A percentile compares a stretch with the other conserved stretches of the same genome.
These are phyloP conservation scores for Tipula helvola DNA, from an alignment of 2,888 invertebrate species.

Conservation along the genomic window DNA sequence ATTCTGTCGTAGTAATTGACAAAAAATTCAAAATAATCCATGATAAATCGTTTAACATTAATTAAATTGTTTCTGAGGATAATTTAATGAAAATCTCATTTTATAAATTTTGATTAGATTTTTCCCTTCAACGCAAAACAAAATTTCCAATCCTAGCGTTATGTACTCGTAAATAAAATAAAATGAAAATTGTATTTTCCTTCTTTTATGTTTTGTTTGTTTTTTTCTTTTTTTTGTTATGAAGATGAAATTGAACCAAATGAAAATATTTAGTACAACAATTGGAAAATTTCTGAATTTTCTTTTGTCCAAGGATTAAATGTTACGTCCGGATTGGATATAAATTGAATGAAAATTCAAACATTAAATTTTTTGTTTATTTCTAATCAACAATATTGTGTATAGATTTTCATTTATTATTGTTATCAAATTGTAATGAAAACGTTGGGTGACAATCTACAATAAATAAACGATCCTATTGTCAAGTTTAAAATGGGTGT, in stretches of 20 bases:
- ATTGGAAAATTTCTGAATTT: not conserved
- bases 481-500: not conserved
- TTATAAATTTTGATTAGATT: not conserved
- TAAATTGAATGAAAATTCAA: not conserved
- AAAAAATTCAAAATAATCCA: not conserved
- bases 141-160: not conserved
- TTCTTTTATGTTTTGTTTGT: not conserved
- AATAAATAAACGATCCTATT: not conserved
- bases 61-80: not conserved
- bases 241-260: not conserved
- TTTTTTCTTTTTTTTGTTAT: not conserved
- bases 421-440: not conserved
- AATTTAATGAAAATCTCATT: constrained; percentile 4
- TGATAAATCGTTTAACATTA: not conserved
- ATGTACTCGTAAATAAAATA: not conserved
- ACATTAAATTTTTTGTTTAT: not conserved
- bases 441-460: not conserved
- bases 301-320: not conserved
- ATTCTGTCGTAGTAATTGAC: not conserved
- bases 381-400: not conserved
- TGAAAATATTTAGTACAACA: not conserved
- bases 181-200: not conserved
- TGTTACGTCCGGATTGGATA: not conserved
- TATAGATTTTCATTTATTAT: not conserved
- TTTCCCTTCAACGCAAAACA: not conserved